These are phyloP conservation scores for Psammodynastes pulverulentus DNA, from an alignment of 2,113 vertebrate species.

Conservation along the genomic window DNA sequence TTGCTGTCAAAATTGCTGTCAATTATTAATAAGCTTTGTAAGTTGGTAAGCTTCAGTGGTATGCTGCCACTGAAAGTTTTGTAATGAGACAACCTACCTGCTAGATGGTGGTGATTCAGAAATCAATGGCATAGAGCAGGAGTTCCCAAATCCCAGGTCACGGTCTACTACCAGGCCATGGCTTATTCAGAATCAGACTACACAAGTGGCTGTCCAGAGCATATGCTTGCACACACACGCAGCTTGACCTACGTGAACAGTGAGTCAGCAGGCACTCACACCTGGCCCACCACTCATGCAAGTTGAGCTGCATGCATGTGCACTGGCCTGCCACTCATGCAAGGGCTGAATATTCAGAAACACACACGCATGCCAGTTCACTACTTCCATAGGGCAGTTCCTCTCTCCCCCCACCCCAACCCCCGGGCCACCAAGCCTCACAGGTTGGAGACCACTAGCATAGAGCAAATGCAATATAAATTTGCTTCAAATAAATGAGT, in stretches of 20 bases:
- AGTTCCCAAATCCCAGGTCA: not conserved
- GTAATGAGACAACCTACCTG: not conserved
- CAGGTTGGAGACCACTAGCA: not conserved
- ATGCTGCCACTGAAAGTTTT: not conserved
- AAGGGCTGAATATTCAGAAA: not conserved
- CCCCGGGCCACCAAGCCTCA: not conserved
- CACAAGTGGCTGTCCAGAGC: not conserved
- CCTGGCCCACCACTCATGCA: too few species aligned
- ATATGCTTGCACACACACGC: not conserved
- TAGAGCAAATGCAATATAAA: not conserved
- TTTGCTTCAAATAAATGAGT: not conserved
- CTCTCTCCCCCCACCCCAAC: not conserved
- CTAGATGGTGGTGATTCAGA: not conserved
- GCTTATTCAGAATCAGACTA: not conserved
- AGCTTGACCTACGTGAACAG: not conserved
- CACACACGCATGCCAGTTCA: fast-evolving
- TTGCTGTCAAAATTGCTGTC: not conserved
- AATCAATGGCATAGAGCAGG: not conserved
- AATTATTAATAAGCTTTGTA: not conserved
- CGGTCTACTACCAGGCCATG: not conserved
- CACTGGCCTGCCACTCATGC: not conserved
- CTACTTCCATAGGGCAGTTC: not conserved
- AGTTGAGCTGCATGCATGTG: not conserved
- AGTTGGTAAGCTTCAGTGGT: not conserved
- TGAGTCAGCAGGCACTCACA: not conserved